Percentiles rank a stretch among this genome's conserved stretches.
Evolutionary conservation across 2,113 vertebrate species (phyloP).

Genomic region (Ctenomys sociabilis): DNA sequence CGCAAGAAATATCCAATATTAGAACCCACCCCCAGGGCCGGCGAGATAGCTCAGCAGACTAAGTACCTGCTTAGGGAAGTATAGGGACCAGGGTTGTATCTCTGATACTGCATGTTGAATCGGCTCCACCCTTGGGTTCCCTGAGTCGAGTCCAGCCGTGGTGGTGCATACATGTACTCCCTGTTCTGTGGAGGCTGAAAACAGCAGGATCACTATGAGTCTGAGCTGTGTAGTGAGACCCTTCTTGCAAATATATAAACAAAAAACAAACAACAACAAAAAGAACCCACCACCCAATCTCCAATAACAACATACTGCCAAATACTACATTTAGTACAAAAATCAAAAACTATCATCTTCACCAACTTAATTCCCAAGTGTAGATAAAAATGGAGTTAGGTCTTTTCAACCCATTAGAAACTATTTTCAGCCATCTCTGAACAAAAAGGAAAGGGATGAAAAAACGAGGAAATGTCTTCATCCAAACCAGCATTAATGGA

Average conservation of each 20-base stretch:
- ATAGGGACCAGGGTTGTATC: too few relatives aligned
- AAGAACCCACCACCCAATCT: background rate
- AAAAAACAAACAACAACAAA: too few relatives aligned
- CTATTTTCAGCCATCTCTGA: constrained; percentile 91
- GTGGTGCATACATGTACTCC: too few relatives aligned
- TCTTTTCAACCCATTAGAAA: constrained; percentile 86
- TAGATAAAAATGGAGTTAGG: constrained; percentile 61
- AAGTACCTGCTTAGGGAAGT: too few relatives aligned
- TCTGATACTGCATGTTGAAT: too few relatives aligned
- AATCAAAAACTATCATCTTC: constrained; percentile 66
- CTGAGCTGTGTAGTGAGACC: too few relatives aligned
- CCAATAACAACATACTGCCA: constrained; percentile 64
- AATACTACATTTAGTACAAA: constrained; percentile 35
- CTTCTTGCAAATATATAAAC: too few relatives aligned
- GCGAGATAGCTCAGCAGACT: too few relatives aligned
- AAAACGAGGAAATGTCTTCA: constrained; percentile 77
- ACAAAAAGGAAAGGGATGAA: constrained; percentile 86
- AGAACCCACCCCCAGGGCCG: constrained; percentile 56
- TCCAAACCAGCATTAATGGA: constrained; percentile 57
- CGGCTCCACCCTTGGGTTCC: too few relatives aligned
- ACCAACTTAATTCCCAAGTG: constrained; percentile 49
- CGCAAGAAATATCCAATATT: constrained; percentile 23
- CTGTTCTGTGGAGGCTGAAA: too few relatives aligned
- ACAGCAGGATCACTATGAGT: too few relatives aligned
- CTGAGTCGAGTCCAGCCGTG: too few relatives aligned